These are phyloP conservation scores for Acleris emargana DNA, from an alignment of 2,888 invertebrate species.

Conservation along the genomic window DNA sequence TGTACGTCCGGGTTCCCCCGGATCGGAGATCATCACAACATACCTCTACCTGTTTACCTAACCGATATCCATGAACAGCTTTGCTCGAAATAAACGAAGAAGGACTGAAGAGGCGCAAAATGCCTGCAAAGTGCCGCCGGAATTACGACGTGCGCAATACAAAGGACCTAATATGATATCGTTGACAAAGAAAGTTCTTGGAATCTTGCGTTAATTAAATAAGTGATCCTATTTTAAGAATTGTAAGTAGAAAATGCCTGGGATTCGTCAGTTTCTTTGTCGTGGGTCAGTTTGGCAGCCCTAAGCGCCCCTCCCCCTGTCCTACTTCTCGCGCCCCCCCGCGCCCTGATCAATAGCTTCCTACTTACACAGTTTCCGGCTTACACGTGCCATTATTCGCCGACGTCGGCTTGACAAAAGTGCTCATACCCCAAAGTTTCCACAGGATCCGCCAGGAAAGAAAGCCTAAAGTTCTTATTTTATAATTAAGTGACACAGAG, in stretches of 20 bases:
- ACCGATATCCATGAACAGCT: too few species aligned
- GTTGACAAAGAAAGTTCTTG: neutral
- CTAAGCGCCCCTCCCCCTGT: constrained; percentile 40
- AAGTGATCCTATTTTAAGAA: neutral
- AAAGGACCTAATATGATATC: neutral
- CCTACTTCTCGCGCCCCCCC: constrained; percentile 45
- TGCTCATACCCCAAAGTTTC: constrained; percentile 11
- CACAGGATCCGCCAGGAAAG: neutral
- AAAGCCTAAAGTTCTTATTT: constrained; percentile 20
- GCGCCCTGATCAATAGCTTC: constrained; percentile 68
- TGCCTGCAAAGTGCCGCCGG: neutral
- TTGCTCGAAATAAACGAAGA: too few species aligned
- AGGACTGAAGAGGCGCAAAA: too few species aligned
- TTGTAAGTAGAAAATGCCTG: constrained; percentile 4
- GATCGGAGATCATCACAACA: neutral
- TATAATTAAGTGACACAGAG: constrained; percentile 24
- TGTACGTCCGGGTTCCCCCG: constrained; percentile 28
- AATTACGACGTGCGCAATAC: neutral
- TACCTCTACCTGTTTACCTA: neutral
- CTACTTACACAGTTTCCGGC: constrained; percentile 60
- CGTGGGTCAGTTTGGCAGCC: constrained; percentile 33
- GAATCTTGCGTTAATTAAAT: neutral
- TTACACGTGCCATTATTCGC: constrained; percentile 49
- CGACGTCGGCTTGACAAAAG: constrained; percentile 39
- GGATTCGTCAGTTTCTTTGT: constrained; percentile 10